Evolutionary conservation across 2,797 vertebrate species (phyloP), one percentile per base, ranked within the genome.

Genomic region (Margarornis squamiger): DNA sequence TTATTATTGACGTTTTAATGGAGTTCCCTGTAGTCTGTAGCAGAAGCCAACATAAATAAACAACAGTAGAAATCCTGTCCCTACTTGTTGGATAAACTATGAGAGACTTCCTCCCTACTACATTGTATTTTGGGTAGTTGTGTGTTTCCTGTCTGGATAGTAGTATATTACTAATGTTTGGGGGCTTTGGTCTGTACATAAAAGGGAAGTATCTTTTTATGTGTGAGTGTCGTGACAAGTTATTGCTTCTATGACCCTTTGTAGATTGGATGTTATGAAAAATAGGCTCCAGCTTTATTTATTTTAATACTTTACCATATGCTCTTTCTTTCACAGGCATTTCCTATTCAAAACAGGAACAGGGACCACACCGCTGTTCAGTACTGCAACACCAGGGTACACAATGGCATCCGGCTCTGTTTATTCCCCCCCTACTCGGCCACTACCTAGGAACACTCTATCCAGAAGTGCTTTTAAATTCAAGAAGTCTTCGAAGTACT

Each of bases 301-400:
- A 29, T 52, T 68, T 71, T 39, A 41, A 16, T 95, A 85, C 93
- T 87, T 92, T 63, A 67, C 79, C 54, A 2, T 95, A 12, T 34
- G 49, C 59, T 97, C 52, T 96, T 96, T 86, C 74, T 95, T 96
- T 93, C 81, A 14, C 98, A 99, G 99, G 98, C 99, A 99, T 98
- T 99, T 99, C 98, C 99, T 99, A 96, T 99, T 99, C 98, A 99
- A 99, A 98, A 99, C 99, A 93, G 99, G 99, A 97, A 99, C 99
- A 93, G 99, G 99, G 96, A 99, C 99, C 39, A 99, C 99, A 70
- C 99, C 99, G 49, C 99, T 99, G 98, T 99, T 99, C 95, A 99
- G 99, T 82, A 99, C 99, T 43, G 98, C 99, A 27, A 99, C 99
- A 59, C 99, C 99, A 38, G 99, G 99, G 87, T 99, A 99, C 98